phyloP scores from a whole-genome alignment of 1,140 invertebrate genomes.

The Nephotettix cincticeps region DNA sequence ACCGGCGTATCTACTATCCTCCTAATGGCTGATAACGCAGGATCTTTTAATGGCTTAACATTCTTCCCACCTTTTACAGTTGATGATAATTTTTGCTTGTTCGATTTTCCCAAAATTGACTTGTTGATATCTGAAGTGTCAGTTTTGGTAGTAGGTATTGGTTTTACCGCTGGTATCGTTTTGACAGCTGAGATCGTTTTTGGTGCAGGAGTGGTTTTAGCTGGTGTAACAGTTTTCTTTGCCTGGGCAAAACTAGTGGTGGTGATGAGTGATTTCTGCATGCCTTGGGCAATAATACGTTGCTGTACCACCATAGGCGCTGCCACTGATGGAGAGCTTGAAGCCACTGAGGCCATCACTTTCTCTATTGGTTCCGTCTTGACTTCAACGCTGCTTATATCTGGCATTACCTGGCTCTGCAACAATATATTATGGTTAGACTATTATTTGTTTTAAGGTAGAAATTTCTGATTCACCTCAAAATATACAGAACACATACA shows the following conservation, averaged over 20 bases:
- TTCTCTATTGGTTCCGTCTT: neutral
- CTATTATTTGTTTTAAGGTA: too few relatives aligned
- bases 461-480: too few relatives aligned
- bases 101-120: conserved; percentile 6
- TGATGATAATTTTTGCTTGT: neutral
- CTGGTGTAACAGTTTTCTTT: conserved; percentile 7
- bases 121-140: neutral
- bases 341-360: neutral
- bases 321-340: neutral
- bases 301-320: neutral
- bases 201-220: neutral
- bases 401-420: conserved; percentile 6
- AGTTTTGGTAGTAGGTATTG: neutral
- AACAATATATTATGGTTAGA: neutral
- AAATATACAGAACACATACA: too few relatives aligned
- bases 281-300: neutral
- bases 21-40: neutral
- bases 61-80: neutral
- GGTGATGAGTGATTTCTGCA: conserved; percentile 18
- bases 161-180: neutral
- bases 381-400: conserved; percentile 8
- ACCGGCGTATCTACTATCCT: neutral
- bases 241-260: conserved; percentile 4
- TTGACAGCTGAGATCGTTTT: neutral
- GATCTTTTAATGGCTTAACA: neutral